phyloP scores from a whole-genome alignment of 1,140 invertebrate species.

The Drosophila teissieri region DNA sequence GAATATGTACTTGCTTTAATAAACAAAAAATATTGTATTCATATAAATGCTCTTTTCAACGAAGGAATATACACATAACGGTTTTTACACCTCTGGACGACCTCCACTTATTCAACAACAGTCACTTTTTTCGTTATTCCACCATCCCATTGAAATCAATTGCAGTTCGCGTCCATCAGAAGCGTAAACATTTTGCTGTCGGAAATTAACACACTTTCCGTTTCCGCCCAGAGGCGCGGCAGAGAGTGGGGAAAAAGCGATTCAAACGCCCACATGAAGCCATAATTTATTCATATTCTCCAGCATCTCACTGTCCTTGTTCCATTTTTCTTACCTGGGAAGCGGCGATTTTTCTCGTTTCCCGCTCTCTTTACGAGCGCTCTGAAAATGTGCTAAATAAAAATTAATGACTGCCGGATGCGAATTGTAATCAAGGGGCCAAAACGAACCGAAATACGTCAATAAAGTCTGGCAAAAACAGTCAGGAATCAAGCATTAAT shows the following conservation, averaged over 20 bases:
- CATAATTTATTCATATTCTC: constrained; percentile 75
- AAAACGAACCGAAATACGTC: constrained; percentile 30
- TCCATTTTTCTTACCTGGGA: constrained; percentile 63
- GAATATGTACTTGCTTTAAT: neutral
- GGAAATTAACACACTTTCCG: constrained; percentile 81
- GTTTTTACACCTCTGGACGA: constrained; percentile 12
- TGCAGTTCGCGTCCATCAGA: constrained; percentile 72
- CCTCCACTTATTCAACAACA: constrained; percentile 25
- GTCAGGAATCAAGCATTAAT: constrained; percentile 44
- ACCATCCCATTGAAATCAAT: constrained; percentile 71
- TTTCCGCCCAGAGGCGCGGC: constrained; percentile 47
- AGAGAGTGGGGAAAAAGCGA: neutral
- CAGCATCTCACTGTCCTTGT: constrained; percentile 40
- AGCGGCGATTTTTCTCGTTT: constrained; percentile 21
- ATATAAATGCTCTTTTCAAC: constrained; percentile 1
- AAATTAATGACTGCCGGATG: constrained; percentile 79
- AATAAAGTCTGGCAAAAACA: constrained; percentile 50
- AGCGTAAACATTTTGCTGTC: constrained; percentile 73
- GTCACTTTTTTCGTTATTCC: constrained; percentile 35
- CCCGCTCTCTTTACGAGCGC: constrained; percentile 4
- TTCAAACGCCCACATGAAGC: constrained; percentile 36
- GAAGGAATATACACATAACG: neutral
- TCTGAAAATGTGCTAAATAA: constrained; percentile 75
- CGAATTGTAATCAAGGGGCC: constrained; percentile 74
- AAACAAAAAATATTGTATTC: constrained; percentile 1